Evolutionary conservation across 2,888 invertebrate species (phyloP).

Genomic region (Himalopsyche anomala): DNA sequence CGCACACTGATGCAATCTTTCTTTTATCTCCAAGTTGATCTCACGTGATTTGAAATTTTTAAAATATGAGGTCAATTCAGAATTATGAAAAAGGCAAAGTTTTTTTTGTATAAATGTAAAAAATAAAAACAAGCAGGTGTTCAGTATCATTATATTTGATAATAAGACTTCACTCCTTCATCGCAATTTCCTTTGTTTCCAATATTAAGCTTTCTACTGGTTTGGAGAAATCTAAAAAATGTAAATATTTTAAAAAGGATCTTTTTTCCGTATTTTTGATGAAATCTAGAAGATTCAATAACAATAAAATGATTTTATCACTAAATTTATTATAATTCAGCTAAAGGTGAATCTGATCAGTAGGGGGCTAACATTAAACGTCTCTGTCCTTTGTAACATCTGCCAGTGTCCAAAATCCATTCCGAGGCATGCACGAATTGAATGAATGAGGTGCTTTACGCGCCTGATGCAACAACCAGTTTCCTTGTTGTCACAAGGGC

Average conservation of each 20-base stretch:
- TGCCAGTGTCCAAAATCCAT: conserved; percentile 12
- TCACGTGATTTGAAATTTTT: no score
- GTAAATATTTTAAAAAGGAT: neutral
- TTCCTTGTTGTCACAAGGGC: conserved; percentile 80
- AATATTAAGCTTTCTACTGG: neutral
- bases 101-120: no score
- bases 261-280: neutral
- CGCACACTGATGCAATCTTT: no score
- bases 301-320: no score
- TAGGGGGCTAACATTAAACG: neutral
- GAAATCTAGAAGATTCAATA: no score
- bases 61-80: no score
- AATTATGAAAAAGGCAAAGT: no score
- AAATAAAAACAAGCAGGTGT: neutral
- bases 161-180: neutral
- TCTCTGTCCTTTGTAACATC: no score
- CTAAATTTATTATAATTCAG: no score
- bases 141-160: neutral
- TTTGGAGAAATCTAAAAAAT: neutral
- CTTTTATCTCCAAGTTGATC: no score
- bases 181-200: neutral
- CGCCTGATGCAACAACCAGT: conserved; percentile 77
- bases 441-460: conserved; percentile 59
- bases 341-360: neutral
- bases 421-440: conserved; percentile 37